Evolutionary conservation across 2,888 invertebrate species (phyloP), one percentile per base, ranked within the genome.

Genomic region (Stenichneumon culpator): DNA sequence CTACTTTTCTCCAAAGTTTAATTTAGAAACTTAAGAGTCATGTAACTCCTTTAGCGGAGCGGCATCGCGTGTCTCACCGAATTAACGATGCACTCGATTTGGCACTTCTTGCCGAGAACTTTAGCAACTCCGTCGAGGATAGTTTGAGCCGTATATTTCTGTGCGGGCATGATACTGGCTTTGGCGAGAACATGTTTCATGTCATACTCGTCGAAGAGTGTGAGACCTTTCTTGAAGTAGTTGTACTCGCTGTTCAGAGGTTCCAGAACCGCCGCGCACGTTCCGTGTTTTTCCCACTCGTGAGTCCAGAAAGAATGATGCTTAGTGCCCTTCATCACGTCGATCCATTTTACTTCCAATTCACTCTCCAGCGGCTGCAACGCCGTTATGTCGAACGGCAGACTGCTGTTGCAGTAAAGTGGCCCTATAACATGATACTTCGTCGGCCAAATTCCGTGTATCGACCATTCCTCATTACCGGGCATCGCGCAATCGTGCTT

Each of bases 381-480:
- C 88, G 95, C 94, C 7, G 95, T 94, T 0, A 95, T 94, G 90
- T 97, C 95, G 91, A 97, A 98, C 65, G 95, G 94, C 92, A 96
- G 95, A 0, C 96, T 95, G 6, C 94, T 95, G 89, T 97, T 97
- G 91, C 98, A 98, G 92, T 95, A 97, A 5, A 92, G 92, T 0
- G 98, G 98, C 0, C 97, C 97, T 0, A 95, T 93, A 0, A 95
- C 95, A 0, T 96, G 96, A 0, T 95, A 93, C 91, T 96, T 96
- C 0, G 97, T 96, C 0, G 98, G 98, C 98, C 98, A 98, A 54
- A 98, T 95, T 1, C 98, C 98, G 90, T 98, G 98, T 47, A 98
- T 95, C 0, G 96, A 96, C 98, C 98, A 98, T 74, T 93, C 92
- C 2, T 96, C 94, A 74, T 96, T 95, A 16, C 94, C 94, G 2